Evolutionary conservation across 2,888 invertebrate genomes (phyloP).

Genomic region (Eristalis intricaria): DNA sequence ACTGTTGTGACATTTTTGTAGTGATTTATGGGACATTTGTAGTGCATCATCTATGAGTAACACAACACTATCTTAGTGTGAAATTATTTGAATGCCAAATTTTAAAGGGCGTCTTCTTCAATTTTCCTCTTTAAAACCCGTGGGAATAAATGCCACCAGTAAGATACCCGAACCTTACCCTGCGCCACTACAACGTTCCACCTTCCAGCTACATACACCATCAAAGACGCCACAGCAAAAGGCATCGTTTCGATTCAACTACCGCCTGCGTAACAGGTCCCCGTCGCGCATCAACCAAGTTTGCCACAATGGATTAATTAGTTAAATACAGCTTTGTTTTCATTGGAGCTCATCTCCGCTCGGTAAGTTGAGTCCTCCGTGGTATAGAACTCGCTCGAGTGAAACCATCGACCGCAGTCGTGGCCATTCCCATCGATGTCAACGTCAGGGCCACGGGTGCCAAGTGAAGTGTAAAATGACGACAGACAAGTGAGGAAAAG

Average conservation of each 20-base stretch:
- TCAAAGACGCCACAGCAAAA: background rate
- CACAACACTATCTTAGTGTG: too few species aligned
- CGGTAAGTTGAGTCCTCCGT: constrained; percentile 7
- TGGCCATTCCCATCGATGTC: background rate
- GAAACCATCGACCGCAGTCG: constrained; percentile 20
- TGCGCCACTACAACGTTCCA: background rate
- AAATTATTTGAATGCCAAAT: too few species aligned
- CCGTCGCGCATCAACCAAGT: constrained; percentile 16
- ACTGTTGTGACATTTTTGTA: too few species aligned
- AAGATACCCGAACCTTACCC: background rate
- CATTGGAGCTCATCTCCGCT: constrained; percentile 40
- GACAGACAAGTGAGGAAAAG: background rate
- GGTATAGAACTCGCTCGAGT: background rate
- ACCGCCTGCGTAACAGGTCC: constrained; percentile 10
- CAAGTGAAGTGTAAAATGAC: constrained; percentile 35
- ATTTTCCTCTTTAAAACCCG: too few species aligned
- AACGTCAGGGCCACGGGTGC: background rate
- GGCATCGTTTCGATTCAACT: constrained; percentile 1
- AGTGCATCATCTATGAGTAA: too few species aligned
- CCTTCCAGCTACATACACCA: background rate
- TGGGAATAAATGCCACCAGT: too few species aligned
- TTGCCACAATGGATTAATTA: constrained; percentile 58
- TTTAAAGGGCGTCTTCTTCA: too few species aligned
- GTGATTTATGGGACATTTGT: too few species aligned
- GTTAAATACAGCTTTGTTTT: constrained; percentile 51